Base-by-base conservation (phyloP, 2,888 invertebrate genomes). In the Cheilosia vernalis region DNA sequence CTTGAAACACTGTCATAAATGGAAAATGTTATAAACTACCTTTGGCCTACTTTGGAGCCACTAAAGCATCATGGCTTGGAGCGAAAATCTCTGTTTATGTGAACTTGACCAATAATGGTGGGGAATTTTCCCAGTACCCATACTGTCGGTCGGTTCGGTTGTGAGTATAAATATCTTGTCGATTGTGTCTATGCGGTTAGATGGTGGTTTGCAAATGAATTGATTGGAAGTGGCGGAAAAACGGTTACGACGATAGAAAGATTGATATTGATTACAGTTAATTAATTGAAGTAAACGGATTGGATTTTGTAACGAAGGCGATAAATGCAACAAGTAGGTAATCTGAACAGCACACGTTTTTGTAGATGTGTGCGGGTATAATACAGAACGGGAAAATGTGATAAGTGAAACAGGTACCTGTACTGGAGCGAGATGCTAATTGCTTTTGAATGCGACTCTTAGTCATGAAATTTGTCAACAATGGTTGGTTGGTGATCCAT, bases 181-280 rank as follows among this genome's bases (percentile, higher is more conserved):
- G 74, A 64, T 60, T 63, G 73, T 63, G 56, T 51, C 74, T 63
- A 67, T 85, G 81, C 76, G 76, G 80, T 80, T 76, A 80, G 85
- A 72, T 72, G 66, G 63, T 80, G 80, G 85, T 55, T 72, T 64
- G 58, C 58, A 84, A 81, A 77, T 85, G 81, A 81, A 85, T 72
- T 85, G 85, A 80, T 84, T 84, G 69, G 67, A 79, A 84, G 79
- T 79, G 84, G 84, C 64, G 79, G 84, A 79, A 84, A 78, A 84
- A 84, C 84, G 73, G 84, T 84, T 84, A 79, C 24, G 56, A 74
- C 64, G 74, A 79, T 69, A 51, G 79, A 73, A 74, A 79, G 74
- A 84, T 79, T 84, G 84, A 74, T 79, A 84, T 79, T 79, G 80
- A 80, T 69, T 84, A 74, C 79, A 79, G 84, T 74, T 80, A 79